Conservation (phyloP, 2,888 invertebrate species). For the Hesperia comma region DNA sequence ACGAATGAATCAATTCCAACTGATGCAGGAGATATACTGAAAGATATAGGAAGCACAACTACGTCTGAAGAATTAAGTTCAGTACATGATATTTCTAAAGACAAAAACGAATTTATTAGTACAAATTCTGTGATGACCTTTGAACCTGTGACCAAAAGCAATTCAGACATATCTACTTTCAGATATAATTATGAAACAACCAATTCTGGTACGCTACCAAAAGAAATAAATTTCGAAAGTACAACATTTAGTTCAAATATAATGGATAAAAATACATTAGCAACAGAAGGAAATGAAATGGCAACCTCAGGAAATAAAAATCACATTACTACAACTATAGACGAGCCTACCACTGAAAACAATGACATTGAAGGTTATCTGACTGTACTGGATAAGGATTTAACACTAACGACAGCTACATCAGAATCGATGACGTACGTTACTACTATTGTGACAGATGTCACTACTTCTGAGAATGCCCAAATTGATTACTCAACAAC, state of each 20-base stretch:
- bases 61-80: background rate
- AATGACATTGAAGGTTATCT: background rate
- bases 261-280: constrained; percentile 1
- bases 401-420: background rate
- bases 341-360: background rate
- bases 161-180: background rate
- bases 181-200: constrained; percentile 19
- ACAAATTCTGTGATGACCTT: background rate
- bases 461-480: background rate
- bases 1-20: background rate
- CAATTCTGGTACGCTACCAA: background rate
- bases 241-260: background rate
- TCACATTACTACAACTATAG: background rate
- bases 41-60: background rate
- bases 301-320: background rate
- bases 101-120: background rate
- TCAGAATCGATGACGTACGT: background rate
- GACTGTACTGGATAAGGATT: background rate
- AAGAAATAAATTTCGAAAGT: background rate
- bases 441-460: background rate
- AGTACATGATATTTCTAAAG: background rate
- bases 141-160: background rate
- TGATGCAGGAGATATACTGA: background rate
- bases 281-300: background rate
- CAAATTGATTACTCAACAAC: background rate